phyloP scores from a whole-genome alignment of 1,140 invertebrate species.

The Samia ricini region DNA sequence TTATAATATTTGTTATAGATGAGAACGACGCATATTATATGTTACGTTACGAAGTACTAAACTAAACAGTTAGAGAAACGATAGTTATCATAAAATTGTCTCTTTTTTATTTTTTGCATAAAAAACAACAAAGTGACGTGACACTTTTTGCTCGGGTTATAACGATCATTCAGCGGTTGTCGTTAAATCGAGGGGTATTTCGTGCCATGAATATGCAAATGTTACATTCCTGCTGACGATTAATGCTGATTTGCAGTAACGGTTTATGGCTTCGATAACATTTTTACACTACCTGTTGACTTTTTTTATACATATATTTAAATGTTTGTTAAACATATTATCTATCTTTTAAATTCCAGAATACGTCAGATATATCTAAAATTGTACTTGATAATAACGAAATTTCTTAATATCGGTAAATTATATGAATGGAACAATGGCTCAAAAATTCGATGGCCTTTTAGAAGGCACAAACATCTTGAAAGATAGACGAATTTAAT shows the following conservation, averaged over 20 bases:
- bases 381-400: too few species aligned
- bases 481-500: too few species aligned
- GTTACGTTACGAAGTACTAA: too few species aligned
- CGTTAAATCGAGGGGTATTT: conserved; percentile 37
- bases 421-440: too few species aligned
- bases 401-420: too few species aligned
- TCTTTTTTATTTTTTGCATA: neutral
- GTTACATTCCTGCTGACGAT: conserved; percentile 34
- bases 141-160: conserved; percentile 33
- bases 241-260: conserved; percentile 31
- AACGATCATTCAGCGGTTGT: conserved; percentile 38
- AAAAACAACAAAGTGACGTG: conserved; percentile 36
- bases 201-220: conserved; percentile 47
- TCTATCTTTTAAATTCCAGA: too few species aligned
- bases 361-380: too few species aligned
- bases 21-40: too few species aligned
- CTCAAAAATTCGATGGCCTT: too few species aligned
- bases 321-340: neutral
- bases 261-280: conserved; percentile 21
- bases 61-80: too few species aligned
- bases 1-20: too few species aligned
- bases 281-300: conserved; percentile 2
- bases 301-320: neutral
- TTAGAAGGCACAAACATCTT: too few species aligned
- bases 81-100: neutral